Evolutionary conservation across 2,888 invertebrate species (phyloP), one percentile per base, ranked within the genome.

Genomic region (Acleris sparsana): DNA sequence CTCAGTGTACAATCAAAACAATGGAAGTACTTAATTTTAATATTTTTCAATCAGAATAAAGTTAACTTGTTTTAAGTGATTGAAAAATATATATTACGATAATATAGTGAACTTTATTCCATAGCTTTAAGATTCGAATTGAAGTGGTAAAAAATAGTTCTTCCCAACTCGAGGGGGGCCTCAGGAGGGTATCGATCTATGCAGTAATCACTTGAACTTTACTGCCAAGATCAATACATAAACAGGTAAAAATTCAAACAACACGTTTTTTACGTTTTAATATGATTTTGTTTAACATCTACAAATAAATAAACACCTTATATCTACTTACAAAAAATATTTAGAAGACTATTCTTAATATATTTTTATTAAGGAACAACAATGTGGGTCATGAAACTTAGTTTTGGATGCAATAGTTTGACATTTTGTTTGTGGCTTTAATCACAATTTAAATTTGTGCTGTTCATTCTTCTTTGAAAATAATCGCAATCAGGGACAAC

Each of bases 401-500:
- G 25, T 6, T 53, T 53, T 53, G 25, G 3, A 29, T 13, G 20
- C 46, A 46, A n/a, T 7, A n/a, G 1, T 46, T 46, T 46, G 17
- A 46, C 7, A 46, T 17, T 7, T 46, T 39, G 13, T 39, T 39
- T 13, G 3, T 3, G 39, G 13, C 39, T 39, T 39, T 39, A 4
- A 4, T 39, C 75, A 79, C 89, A 89, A 62, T 78, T 77, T 44
- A 86, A 81, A 17, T 77, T 73, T 33, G 78, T 76, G 58, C 72
- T 73, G 65, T 85, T 88, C 13, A 86, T 78, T 85, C 84, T 89
- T 70, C 80, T 78, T 75, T 89, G 86, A 63, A 92, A 92, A 74
- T 88, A 88, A 72, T 88, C 86, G 78, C 94, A 94, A 59, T 87
- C 83, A 22, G 94, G 94, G 25, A 94, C 92, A 62, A 86, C 86